A percentile compares a stretch with the other conserved stretches of the same genome.
phyloP scores from a whole-genome alignment of 2,113 vertebrate genomes.

The Dipodomys stephensi region DNA sequence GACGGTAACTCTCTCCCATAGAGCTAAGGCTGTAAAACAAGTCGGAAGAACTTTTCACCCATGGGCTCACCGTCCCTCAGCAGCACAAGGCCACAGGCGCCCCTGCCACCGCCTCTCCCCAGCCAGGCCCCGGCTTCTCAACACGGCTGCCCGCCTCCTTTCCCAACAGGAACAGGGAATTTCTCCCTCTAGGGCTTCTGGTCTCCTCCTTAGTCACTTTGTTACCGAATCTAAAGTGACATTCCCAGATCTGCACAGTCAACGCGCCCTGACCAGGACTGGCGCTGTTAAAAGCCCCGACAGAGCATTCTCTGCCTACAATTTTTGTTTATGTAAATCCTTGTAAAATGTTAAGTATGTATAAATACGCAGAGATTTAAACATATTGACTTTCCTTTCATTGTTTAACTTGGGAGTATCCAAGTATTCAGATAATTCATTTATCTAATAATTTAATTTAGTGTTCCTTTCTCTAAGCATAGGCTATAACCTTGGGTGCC shows the following conservation, averaged over 20 bases:
- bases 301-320: slow-evolving; percentile 32
- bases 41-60: background rate
- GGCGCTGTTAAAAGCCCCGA: slow-evolving; percentile 42
- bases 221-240: slow-evolving; percentile 61
- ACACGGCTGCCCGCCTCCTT: too few relatives aligned
- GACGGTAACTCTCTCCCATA: background rate
- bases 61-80: background rate
- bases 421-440: slow-evolving; percentile 57
- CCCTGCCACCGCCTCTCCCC: background rate
- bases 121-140: too few relatives aligned
- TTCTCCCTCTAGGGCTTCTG: background rate
- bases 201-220: slow-evolving; percentile 55
- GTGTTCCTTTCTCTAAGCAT: slow-evolving; percentile 31
- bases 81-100: background rate
- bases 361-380: slow-evolving; percentile 58
- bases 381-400: slow-evolving; percentile 68
- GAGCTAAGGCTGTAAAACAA: background rate
- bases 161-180: background rate
- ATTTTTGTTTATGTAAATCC: slow-evolving; percentile 63
- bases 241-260: slow-evolving; percentile 64
- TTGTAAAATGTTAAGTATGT: slow-evolving; percentile 56
- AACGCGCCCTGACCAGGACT: slow-evolving; percentile 55
- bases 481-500: slow-evolving; percentile 54
- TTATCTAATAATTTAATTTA: slow-evolving; percentile 56
- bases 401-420: slow-evolving; percentile 68